These are phyloP conservation scores for Nesogale talazaci DNA, from an alignment of 2,113 vertebrate species.

Conservation along the genomic window DNA sequence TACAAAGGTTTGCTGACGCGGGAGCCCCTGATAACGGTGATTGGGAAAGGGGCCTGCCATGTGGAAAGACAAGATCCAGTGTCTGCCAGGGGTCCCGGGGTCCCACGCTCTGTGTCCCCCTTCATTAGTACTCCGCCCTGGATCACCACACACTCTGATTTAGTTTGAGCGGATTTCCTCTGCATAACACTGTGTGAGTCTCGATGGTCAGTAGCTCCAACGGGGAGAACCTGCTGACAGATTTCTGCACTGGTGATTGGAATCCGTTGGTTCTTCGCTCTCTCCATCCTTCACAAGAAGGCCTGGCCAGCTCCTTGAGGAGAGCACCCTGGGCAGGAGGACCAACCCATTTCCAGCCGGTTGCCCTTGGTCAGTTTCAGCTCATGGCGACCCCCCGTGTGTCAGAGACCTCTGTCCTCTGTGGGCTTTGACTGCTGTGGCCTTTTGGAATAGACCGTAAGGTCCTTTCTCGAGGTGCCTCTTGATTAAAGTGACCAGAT, in stretches of 20 bases:
- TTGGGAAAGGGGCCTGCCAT: neutral
- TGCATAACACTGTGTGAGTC: neutral
- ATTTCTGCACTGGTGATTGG: neutral
- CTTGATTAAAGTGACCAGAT: no score
- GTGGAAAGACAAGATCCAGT: neutral
- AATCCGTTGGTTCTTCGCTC: neutral
- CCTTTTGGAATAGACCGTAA: neutral
- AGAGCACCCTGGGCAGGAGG: neutral
- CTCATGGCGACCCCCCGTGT: neutral
- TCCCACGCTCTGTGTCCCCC: neutral
- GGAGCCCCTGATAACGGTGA: constrained; percentile 44
- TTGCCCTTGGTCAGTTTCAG: neutral
- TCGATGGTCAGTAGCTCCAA: neutral
- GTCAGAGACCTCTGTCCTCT: neutral
- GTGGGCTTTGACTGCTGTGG: neutral
- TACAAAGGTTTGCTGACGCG: constrained; percentile 91
- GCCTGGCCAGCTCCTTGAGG: neutral
- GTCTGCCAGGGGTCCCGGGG: neutral
- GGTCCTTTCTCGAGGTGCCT: neutral
- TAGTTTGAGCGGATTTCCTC: neutral
- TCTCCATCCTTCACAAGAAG: neutral
- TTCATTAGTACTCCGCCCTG: neutral
- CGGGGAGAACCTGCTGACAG: neutral
- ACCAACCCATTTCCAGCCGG: neutral
- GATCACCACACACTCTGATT: neutral